These are phyloP conservation scores for Andricus quercusramuli DNA, from an alignment of 2,888 invertebrate species.

Conservation along the genomic window DNA sequence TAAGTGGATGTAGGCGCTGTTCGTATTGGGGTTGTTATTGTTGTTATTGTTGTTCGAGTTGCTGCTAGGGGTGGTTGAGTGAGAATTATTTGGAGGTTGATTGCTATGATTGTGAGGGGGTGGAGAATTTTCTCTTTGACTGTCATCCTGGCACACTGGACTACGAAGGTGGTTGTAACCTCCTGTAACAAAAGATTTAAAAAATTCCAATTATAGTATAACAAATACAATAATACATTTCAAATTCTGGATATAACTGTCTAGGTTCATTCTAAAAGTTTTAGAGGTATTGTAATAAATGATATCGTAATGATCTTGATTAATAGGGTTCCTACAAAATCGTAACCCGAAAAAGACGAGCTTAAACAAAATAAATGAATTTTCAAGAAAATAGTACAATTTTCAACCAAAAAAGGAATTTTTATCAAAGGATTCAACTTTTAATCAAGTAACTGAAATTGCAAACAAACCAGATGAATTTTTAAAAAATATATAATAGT, in stretches of 20 bases:
- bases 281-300: too few species aligned
- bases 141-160: conserved; percentile 78
- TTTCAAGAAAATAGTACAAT: too few species aligned
- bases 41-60: conserved; percentile 66
- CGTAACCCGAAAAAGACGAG: too few species aligned
- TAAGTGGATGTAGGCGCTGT: conserved; percentile 74
- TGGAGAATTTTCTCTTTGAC: conserved; percentile 76
- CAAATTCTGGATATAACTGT: neutral
- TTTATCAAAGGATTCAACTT: too few species aligned
- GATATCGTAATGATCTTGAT: too few species aligned
- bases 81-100: conserved; percentile 73
- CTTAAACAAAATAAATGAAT: too few species aligned
- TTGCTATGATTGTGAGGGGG: conserved; percentile 73
- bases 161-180: conserved; percentile 81
- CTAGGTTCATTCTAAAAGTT: neutral
- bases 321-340: too few species aligned
- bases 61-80: conserved; percentile 73
- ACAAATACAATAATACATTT: neutral
- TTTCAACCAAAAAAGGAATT: too few species aligned
- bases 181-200: conserved; percentile 74
- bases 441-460: too few species aligned
- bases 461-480: too few species aligned
- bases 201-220: neutral
- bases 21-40: conserved; percentile 70
- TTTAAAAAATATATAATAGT: too few species aligned